Evolutionary conservation across 1,140 invertebrate species (phyloP).

Genomic region (Lordiphosa stackelbergi): DNA sequence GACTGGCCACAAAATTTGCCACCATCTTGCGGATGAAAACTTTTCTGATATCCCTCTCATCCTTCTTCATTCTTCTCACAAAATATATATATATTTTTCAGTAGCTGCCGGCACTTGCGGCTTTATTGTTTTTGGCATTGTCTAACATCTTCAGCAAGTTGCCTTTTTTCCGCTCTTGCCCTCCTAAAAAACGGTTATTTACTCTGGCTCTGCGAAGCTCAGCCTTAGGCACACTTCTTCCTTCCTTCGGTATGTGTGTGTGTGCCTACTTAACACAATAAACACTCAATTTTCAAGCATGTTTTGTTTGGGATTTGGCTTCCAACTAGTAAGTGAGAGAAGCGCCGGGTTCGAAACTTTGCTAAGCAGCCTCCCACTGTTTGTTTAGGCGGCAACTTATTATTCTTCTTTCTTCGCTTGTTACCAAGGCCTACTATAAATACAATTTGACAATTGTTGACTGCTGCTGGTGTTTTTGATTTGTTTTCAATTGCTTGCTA

Average conservation of each 20-base stretch:
- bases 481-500: constrained; percentile 66
- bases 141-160: constrained; percentile 73
- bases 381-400: constrained; percentile 33
- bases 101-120: constrained; percentile 53
- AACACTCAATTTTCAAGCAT: constrained; percentile 74
- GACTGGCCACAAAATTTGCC: constrained; percentile 69
- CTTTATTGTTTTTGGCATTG: constrained; percentile 73
- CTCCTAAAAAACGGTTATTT: constrained; percentile 73
- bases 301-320: constrained; percentile 68
- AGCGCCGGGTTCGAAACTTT: constrained; percentile 38
- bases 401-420: constrained; percentile 11
- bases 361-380: constrained; percentile 40
- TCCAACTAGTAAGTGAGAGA: constrained; percentile 1
- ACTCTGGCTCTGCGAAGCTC: constrained; percentile 44
- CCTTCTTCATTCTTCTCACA: constrained; percentile 5
- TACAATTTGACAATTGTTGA: constrained; percentile 69
- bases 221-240: constrained; percentile 40
- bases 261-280: constrained; percentile 70
- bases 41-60: constrained; percentile 43
- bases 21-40: constrained; percentile 55
- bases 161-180: constrained; percentile 61
- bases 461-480: constrained; percentile 55
- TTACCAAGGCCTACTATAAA: constrained; percentile 60
- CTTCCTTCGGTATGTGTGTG: constrained; percentile 19
- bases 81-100: constrained; percentile 8